Base-by-base conservation (phyloP, 2,113 vertebrate genomes). In the Dasyornis broadbenti region DNA sequence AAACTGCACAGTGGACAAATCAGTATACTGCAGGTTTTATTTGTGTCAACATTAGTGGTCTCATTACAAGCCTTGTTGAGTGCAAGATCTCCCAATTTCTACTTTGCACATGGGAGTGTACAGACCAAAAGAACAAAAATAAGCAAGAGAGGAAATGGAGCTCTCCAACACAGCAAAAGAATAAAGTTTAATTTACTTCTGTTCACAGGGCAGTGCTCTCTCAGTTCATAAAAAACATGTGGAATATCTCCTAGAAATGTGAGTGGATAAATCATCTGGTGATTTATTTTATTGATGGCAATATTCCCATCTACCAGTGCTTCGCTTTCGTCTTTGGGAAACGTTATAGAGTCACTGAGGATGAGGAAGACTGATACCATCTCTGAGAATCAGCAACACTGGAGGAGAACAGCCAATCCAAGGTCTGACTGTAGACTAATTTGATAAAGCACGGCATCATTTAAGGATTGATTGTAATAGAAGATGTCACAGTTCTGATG, bases 241-340 rank as follows among this genome's bases (percentile, higher is more conserved):
- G 91, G 90, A 97, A 77, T 91, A 63, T 91, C n/a, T 97, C 76
- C 84, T 96, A 88, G 86, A 91, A 96, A 92, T 86, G 52, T 73
- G 68, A 95, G 73, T 72, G 86, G 61, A 91, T 82, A 93, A 95
- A 93, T 91, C 70, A 91, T 76, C 45, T 64, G 44, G 56, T 42
- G 68, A 65, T 96, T 95, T 90, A 80, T 86, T 88, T 97, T 85
- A 82, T 37, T 94, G 87, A 95, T 89, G 91, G 63, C 92, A 90
- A 33, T 85, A 70, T 92, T 96, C 75, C 86, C 71, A 73, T 94
- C 83, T 94, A 76, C 83, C 78, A 72, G 78, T 75, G 71, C 76
- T 96, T 94, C 6, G 0, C 28, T 80, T 95, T 91, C 2, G 0
- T 96, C 91, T 90, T 89, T 89, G 86, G 66, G 70, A 95, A 94